Base-by-base conservation (phyloP, 2,888 invertebrate species). In the Tenthredo mesomela region DNA sequence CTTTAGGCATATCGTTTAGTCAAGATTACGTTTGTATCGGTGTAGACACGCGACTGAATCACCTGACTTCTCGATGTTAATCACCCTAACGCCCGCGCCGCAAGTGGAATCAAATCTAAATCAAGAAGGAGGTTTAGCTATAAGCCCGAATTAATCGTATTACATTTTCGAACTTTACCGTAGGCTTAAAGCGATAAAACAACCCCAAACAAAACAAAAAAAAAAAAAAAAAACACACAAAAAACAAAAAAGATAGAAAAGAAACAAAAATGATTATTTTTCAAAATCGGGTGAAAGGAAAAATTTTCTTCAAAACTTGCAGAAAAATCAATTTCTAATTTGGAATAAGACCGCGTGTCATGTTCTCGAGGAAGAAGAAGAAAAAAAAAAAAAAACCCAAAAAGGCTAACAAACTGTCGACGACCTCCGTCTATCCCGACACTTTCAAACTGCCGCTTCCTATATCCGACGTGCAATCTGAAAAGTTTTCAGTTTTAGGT, bases 41-140 rank as follows among this genome's bases (percentile, higher is more conserved):
- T 29, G 29, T 50, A 82, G 82, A 82, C 82, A 82, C 82, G 82
- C 82, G 70, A 82, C 82, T 47, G 70, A 70, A 82, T 67, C 82
- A 82, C 82, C 43, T 82, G 82, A 82, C 82, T 82, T 70, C 70
- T 29, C 67, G 82, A 82, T 82, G 82, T 82, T 82, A 82, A 82
- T 82, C 70, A 82, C 67, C 33, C 47, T 33, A 50, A 82, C 80
- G 80, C n/a, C n/a, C n/a, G n/a, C n/a, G n/a, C 80, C 61, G 73
- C 73, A 82, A 65, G 82, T 67, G 70, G 70, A 82, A 82, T 82
- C 82, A 47, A 82, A 67, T 50, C 82, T 82, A 67, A 82, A 82
- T 82, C 67, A 82, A 82, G 80, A 82, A 82, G 65, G 67, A n/a
- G 73, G 6, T 15, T 47, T 18, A 77, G 18, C 54, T 77, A 77